Evolutionary conservation across 1,140 invertebrate species (phyloP), one percentile per base, ranked within the genome.

Genomic region (Homarus americanus): DNA sequence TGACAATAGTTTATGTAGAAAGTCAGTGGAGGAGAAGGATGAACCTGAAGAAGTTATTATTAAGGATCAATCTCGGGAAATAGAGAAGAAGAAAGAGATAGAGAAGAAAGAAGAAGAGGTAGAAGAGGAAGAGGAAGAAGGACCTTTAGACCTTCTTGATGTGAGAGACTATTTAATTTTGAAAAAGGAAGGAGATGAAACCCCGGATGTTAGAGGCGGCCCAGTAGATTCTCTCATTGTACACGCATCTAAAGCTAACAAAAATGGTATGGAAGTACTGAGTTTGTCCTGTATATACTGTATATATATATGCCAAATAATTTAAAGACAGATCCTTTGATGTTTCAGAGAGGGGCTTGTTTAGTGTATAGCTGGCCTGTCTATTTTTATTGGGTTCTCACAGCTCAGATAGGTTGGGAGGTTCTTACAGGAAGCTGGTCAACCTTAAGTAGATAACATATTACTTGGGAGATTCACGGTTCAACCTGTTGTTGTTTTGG

Each of bases 151-250:
- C 93, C 96, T 98, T 94, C 94, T 98, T 28, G 97, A 98, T 93
- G 97, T 98, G 24, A 96, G 95, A 86, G 95, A 96, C 92, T 96
- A 96, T 94, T 95, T 98, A 91, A 95, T 98, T 40, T 95, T 97
- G 72, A 97, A 97, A 93, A 97, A 97, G 93, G 94, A 95, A 0
- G 96, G 96, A 32, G 97, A 98, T 93, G 97, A 98, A 90, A 97
- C 97, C 10, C 97, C 97, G 0, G 97, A 98, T 93, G 96, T 99
- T 63, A 95, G 97, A 82, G 98, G 98, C 12, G 98, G 98, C 53
- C 96, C 97, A 93, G 96, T 98, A 0, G 98, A 99, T 94, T 98
- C 98, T 2, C 95, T 99, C 38, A 96, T 99, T 88, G 97, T 99
- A 86, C 97, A 98, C 94, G 98, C 98, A 32, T 98, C 98, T 78